phyloP scores from a whole-genome alignment of 1,140 invertebrate genomes.

The Drosophila kanapiae region DNA sequence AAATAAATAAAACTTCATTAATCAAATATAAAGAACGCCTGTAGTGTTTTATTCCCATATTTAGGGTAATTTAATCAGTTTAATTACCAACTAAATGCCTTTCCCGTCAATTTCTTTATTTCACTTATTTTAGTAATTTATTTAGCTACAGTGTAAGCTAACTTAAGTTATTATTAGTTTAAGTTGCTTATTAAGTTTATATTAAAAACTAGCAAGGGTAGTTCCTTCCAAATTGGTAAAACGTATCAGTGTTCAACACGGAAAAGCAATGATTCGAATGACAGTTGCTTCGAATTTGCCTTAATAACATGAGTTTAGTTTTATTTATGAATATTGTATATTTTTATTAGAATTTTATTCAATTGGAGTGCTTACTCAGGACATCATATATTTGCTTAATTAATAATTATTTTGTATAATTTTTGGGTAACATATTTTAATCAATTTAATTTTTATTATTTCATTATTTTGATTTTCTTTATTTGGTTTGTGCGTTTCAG shows the following conservation, averaged over 20 bases:
- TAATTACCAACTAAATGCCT: background rate
- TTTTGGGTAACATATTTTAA: background rate
- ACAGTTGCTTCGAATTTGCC: too few relatives aligned
- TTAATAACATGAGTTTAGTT: too few relatives aligned
- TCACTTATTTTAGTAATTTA: background rate
- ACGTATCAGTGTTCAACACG: too few relatives aligned
- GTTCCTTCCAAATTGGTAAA: too few relatives aligned
- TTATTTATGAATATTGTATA: too few relatives aligned
- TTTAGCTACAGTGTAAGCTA: background rate
- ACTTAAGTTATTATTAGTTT: background rate
- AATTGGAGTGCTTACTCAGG: background rate
- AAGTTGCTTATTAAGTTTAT: background rate
- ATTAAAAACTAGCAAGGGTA: too few relatives aligned
- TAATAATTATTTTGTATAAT: conserved; percentile 2
- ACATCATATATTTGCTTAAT: background rate
- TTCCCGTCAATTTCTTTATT: background rate
- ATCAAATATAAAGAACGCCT: conserved; percentile 55
- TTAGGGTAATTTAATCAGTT: background rate
- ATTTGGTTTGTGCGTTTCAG: conserved; percentile 33
- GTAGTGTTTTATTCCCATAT: conserved; percentile 14
- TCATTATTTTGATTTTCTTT: conserved; percentile 19
- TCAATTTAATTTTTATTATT: conserved; percentile 12
- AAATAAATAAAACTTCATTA: conserved; percentile 81
- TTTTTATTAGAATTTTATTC: too few relatives aligned
- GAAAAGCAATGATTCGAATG: too few relatives aligned